Evolutionary conservation across 2,888 invertebrate genomes (phyloP).

Genomic region (Xylota segnis): DNA sequence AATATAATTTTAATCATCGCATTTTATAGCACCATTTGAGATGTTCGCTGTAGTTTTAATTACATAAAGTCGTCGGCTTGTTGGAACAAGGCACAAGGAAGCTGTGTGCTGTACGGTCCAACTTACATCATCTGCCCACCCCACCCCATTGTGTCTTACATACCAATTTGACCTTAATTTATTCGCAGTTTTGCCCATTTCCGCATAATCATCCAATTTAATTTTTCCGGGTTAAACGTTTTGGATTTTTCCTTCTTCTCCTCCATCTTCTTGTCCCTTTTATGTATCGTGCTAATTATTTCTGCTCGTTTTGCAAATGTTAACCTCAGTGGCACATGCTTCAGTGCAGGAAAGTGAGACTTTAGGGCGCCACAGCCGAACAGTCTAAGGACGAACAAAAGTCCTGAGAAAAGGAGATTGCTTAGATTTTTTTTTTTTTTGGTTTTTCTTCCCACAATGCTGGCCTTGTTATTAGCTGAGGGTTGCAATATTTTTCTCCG

Average conservation of each 20-base stretch:
- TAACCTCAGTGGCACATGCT: constrained; percentile 73
- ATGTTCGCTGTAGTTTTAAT: constrained; percentile 72
- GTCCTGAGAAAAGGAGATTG: constrained; percentile 22
- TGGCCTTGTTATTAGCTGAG: constrained; percentile 47
- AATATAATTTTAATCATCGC: constrained; percentile 59
- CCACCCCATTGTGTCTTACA: not conserved
- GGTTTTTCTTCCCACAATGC: constrained; percentile 12
- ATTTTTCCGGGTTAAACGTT: constrained; percentile 68
- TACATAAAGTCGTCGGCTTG: constrained; percentile 59
- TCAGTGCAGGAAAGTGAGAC: constrained; percentile 43
- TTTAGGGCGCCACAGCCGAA: constrained; percentile 5
- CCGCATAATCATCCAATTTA: constrained; percentile 76
- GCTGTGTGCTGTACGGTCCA: not conserved
- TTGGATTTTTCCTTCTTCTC: constrained; percentile 40
- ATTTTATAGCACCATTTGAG: constrained; percentile 60
- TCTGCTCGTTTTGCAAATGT: constrained; percentile 64
- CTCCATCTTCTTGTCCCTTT: constrained; percentile 7
- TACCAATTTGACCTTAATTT: constrained; percentile 63
- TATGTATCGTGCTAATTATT: constrained; percentile 72
- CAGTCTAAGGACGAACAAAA: constrained; percentile 2
- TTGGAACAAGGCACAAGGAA: constrained; percentile 22
- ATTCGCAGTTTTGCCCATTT: constrained; percentile 61
- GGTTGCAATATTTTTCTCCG: constrained; percentile 60
- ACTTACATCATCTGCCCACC: not conserved
- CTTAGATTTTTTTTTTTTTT: constrained; percentile 3